Evolutionary conservation across 2,113 vertebrate genomes (phyloP).

Genomic region (Pontoporia blainvillei): DNA sequence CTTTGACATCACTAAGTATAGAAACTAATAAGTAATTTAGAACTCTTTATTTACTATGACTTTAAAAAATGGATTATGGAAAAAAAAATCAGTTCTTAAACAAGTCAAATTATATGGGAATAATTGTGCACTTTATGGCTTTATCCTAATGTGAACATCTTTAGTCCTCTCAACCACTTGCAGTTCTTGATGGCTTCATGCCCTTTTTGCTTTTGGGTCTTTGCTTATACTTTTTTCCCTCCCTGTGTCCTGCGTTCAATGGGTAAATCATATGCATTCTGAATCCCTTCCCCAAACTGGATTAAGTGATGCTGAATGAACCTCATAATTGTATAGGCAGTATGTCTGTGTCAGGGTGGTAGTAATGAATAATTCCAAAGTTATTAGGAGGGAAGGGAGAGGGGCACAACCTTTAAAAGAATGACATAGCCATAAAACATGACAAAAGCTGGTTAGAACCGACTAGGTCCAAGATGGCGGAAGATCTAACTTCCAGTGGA

Average conservation of each 20-base stretch:
- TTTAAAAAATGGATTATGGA: not conserved
- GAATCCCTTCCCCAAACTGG: not conserved
- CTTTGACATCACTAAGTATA: not conserved
- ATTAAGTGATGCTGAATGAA: not conserved
- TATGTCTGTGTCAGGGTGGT: not conserved
- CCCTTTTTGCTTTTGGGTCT: not conserved
- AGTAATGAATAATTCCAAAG: not conserved
- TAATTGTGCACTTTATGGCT: not conserved
- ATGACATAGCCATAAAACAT: too few species aligned
- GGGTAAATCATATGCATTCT: not conserved
- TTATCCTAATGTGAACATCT: not conserved
- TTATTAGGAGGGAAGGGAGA: too few species aligned
- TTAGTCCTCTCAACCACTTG: not conserved
- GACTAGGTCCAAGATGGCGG: too few species aligned
- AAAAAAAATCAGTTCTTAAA: conserved; percentile 11
- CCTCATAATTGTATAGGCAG: not conserved
- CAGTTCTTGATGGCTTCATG: not conserved
- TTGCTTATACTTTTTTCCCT: not conserved
- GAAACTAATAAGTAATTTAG: not conserved
- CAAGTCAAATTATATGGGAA: not conserved
- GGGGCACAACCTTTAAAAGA: too few species aligned
- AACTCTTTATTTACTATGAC: not conserved
- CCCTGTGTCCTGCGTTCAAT: not conserved
- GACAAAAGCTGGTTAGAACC: too few species aligned
- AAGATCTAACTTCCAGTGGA: too few species aligned